Evolutionary conservation across 2,888 invertebrate genomes (phyloP).

Genomic region (Drosophila mulleri): DNA sequence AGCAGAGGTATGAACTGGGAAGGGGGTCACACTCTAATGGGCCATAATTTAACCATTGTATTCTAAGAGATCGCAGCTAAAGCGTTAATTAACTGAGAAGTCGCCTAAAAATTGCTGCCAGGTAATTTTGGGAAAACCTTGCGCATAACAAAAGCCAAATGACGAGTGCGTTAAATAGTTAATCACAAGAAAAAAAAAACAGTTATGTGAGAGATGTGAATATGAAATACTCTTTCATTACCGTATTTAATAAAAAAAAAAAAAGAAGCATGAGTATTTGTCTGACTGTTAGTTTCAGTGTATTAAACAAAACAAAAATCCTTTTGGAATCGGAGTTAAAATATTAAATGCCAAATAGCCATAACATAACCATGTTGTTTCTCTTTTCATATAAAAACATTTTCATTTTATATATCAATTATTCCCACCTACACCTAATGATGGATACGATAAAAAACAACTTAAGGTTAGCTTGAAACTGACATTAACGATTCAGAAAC

Average conservation of each 20-base stretch:
- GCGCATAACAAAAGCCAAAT: conserved; percentile 58
- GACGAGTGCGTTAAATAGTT: conserved; percentile 57
- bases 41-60: conserved; percentile 73
- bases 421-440: background rate
- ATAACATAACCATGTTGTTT: background rate
- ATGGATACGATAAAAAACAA: background rate
- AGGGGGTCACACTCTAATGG: conserved; percentile 58
- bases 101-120: conserved; percentile 50
- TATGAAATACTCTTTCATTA: background rate
- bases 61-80: conserved; percentile 43
- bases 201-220: background rate
- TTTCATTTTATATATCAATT: background rate
- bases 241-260: background rate
- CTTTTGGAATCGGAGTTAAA: too few species aligned
- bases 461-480: too few species aligned
- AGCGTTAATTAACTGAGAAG: conserved; percentile 77
- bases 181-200: conserved; percentile 14
- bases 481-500: background rate
- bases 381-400: background rate
- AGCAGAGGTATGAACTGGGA: background rate
- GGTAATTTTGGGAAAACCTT: conserved; percentile 48
- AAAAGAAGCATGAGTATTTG: background rate
- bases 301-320: too few species aligned
- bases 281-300: too few species aligned
- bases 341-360: too few species aligned